These are phyloP conservation scores for Melanchra persicariae DNA, from an alignment of 2,888 invertebrate genomes.

Conservation along the genomic window DNA sequence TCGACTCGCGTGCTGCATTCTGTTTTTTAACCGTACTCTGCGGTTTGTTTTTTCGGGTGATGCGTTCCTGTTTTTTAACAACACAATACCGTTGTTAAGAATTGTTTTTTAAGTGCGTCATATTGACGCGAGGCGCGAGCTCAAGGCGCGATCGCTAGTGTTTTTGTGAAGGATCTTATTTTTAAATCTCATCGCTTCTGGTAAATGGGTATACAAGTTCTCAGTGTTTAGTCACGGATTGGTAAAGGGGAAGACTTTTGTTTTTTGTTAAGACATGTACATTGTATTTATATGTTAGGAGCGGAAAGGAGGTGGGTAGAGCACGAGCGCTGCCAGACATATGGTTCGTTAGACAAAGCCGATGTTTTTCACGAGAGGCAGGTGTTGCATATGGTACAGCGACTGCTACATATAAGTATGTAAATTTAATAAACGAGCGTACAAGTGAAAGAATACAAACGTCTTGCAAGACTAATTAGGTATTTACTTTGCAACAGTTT, in stretches of 20 bases:
- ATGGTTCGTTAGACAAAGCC: slow-evolving; percentile 85
- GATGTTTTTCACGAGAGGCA: slow-evolving; percentile 76
- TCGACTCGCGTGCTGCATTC: slow-evolving; percentile 89
- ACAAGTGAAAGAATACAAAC: slow-evolving; percentile 28
- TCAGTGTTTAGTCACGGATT: slow-evolving; percentile 86
- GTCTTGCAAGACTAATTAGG: background rate
- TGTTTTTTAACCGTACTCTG: slow-evolving; percentile 89
- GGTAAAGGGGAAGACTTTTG: slow-evolving; percentile 83
- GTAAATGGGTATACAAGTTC: slow-evolving; percentile 84
- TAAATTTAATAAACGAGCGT: slow-evolving; percentile 42
- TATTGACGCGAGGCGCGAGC: slow-evolving; percentile 85
- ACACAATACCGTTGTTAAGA: slow-evolving; percentile 88
- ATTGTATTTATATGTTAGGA: slow-evolving; percentile 79
- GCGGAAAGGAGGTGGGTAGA: slow-evolving; percentile 73
- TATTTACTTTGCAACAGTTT: background rate
- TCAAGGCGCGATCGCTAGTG: slow-evolving; percentile 83
- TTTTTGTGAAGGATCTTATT: slow-evolving; percentile 85
- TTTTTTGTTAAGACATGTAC: slow-evolving; percentile 73
- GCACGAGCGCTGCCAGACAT: slow-evolving; percentile 83
- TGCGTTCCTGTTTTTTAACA: slow-evolving; percentile 90
- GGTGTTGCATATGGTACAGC: slow-evolving; percentile 71
- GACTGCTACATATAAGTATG: slow-evolving; percentile 56
- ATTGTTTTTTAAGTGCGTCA: slow-evolving; percentile 89
- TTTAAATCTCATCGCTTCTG: slow-evolving; percentile 85
- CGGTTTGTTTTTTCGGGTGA: slow-evolving; percentile 89